These are phyloP conservation scores for Falco berigora DNA, from an alignment of 2,797 vertebrate genomes.

Conservation along the genomic window DNA sequence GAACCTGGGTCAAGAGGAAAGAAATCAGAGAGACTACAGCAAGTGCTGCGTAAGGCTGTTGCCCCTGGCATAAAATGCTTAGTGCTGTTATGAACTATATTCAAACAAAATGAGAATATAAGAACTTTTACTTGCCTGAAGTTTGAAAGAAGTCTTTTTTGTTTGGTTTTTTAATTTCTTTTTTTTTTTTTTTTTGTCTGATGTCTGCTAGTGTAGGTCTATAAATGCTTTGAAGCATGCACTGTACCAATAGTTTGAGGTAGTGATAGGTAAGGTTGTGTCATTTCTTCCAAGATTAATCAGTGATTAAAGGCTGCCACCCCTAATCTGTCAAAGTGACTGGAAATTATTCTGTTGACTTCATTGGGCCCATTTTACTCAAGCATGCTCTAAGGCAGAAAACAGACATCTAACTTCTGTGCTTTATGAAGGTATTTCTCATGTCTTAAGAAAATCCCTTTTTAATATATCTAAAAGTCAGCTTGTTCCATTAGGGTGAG, in stretches of 20 bases:
- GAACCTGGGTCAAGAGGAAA: not conserved
- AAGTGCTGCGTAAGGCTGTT: not conserved
- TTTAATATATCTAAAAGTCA: not conserved
- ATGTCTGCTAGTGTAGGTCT: not conserved
- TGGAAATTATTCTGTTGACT: not conserved
- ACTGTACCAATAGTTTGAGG: not conserved
- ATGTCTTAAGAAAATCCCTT: not conserved
- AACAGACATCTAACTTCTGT: not conserved
- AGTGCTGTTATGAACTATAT: not conserved
- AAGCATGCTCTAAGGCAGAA: not conserved
- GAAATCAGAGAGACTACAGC: not conserved
- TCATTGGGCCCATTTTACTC: not conserved
- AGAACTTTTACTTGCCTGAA: not conserved
- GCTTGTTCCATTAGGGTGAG: not conserved
- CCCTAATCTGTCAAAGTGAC: not conserved
- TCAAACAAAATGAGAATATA: not conserved
- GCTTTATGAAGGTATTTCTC: not conserved
- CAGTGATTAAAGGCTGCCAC: not conserved
- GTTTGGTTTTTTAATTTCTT: not conserved
- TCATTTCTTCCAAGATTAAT: not conserved
- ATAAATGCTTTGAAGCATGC: not conserved
- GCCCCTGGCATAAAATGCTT: not conserved
- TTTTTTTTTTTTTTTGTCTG: not conserved
- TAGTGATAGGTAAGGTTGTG: not conserved
- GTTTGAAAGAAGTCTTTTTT: not conserved